Conservation (phyloP, 2,888 invertebrate genomes). For the Drosophila conformis region DNA sequence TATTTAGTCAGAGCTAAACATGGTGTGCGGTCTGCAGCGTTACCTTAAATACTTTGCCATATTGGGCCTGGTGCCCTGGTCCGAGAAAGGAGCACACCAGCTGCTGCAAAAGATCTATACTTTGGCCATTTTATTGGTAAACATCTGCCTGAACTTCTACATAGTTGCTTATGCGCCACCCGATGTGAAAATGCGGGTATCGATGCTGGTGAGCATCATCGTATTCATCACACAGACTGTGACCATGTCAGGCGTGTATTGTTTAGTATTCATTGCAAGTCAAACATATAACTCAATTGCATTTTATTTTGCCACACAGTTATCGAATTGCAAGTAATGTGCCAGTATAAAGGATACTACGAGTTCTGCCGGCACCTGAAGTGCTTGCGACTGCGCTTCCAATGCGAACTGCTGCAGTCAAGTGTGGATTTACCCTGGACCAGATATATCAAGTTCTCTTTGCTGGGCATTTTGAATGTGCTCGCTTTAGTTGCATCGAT, state of each 20-base stretch:
- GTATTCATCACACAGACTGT: constrained; percentile 62
- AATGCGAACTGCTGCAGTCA: constrained; percentile 42
- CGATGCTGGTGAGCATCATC: constrained; percentile 64
- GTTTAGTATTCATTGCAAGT: no score
- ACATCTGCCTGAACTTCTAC: constrained; percentile 47
- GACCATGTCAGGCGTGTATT: constrained; percentile 44
- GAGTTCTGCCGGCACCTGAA: constrained; percentile 56
- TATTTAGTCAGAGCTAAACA: constrained; percentile 17
- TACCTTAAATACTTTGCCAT: constrained; percentile 69
- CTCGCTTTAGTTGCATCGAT: constrained; percentile 9
- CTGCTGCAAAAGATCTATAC: constrained; percentile 67
- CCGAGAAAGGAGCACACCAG: constrained; percentile 30
- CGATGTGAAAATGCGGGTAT: constrained; percentile 50
- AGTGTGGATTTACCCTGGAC: constrained; percentile 11
- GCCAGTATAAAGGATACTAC: constrained; percentile 55
- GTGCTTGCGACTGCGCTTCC: constrained; percentile 42
- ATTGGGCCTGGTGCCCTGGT: constrained; percentile 73
- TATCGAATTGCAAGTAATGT: constrained; percentile 63
- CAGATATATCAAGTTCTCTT: constrained; percentile 42
- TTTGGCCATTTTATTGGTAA: constrained; percentile 41
- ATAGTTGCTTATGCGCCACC: constrained; percentile 31
- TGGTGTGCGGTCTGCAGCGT: constrained; percentile 65
- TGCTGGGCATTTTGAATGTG: constrained; percentile 30
- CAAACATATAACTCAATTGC: neutral
- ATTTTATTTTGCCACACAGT: constrained; percentile 21